These are phyloP conservation scores for Syngnathus floridae DNA, from an alignment of 2,113 vertebrate genomes.

Conservation along the genomic window DNA sequence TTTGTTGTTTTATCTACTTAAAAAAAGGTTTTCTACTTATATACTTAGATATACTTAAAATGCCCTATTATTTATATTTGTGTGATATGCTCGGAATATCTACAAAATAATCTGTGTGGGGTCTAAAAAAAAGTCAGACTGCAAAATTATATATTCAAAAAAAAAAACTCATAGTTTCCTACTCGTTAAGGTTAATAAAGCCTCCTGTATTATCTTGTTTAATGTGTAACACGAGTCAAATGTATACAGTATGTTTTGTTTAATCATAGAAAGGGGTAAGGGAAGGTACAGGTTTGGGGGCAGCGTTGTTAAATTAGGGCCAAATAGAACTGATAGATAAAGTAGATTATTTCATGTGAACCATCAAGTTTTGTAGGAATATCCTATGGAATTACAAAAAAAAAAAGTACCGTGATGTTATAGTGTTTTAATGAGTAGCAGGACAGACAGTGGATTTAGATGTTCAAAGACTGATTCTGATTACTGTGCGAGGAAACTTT, in stretches of 20 bases:
- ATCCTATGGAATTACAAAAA: conserved; percentile 16
- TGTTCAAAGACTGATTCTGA: not conserved
- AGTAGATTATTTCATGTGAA: conserved; percentile 48
- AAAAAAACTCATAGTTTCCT: not conserved
- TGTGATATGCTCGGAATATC: not conserved
- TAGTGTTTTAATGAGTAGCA: not conserved
- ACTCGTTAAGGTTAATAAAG: not conserved
- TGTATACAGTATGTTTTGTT: conserved; percentile 9
- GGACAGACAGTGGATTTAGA: not conserved
- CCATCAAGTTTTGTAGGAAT: conserved; percentile 45
- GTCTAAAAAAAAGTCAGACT: not conserved
- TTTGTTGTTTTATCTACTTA: not conserved
- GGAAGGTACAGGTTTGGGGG: conserved; percentile 1
- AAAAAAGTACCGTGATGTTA: not conserved
- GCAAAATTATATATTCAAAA: not conserved
- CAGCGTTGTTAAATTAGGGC: conserved; percentile 23
- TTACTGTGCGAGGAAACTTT: not conserved
- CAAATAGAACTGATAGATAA: conserved; percentile 19
- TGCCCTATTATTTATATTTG: not conserved
- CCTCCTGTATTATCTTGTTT: not conserved
- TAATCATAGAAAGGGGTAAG: conserved; percentile 15
- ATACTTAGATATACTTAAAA: not conserved
- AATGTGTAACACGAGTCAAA: not conserved
- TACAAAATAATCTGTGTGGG: not conserved
- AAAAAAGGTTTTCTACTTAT: not conserved